Evolutionary conservation across 2,888 invertebrate genomes (phyloP).

Genomic region (Dermolepida albohirtum): DNA sequence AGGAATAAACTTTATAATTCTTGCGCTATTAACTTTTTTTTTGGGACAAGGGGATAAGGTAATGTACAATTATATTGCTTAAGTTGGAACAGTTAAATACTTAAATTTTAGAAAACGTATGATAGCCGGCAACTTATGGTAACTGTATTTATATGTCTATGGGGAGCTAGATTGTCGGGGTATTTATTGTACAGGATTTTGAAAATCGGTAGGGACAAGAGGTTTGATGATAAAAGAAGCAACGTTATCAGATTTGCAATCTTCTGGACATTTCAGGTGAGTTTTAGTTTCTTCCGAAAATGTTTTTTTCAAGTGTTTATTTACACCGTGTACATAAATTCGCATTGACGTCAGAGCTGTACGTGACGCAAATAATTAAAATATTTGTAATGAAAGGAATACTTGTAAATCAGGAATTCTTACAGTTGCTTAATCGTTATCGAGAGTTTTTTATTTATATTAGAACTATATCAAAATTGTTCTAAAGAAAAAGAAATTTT

Average conservation of each 20-base stretch:
- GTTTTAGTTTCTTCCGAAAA: not conserved
- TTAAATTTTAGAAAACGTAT: constrained; percentile 72
- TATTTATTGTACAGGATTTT: constrained; percentile 92
- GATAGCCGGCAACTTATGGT: constrained; percentile 92
- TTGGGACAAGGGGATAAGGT: constrained; percentile 84
- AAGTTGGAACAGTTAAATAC: not conserved
- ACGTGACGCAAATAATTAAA: no score
- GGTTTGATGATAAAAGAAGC: constrained; percentile 89
- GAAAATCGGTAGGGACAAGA: constrained; percentile 90
- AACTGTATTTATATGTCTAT: constrained; percentile 86
- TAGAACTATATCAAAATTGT: no score
- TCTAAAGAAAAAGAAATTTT: no score
- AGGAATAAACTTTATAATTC: constrained; percentile 91
- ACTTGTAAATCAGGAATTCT: not conserved
- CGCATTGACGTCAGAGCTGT: no score
- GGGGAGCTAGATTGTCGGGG: constrained; percentile 88
- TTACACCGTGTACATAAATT: no score
- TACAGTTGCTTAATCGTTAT: not conserved
- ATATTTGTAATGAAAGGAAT: not conserved
- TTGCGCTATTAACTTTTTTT: constrained; percentile 88
- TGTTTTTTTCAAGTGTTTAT: no score
- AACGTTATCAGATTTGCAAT: constrained; percentile 90
- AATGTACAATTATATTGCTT: not conserved
- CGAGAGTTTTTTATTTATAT: not conserved
- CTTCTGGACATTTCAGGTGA: constrained; percentile 91